These are phyloP conservation scores for Porites lobata DNA, from an alignment of 92 coral and sea anemone genomes.

Conservation along the genomic window DNA sequence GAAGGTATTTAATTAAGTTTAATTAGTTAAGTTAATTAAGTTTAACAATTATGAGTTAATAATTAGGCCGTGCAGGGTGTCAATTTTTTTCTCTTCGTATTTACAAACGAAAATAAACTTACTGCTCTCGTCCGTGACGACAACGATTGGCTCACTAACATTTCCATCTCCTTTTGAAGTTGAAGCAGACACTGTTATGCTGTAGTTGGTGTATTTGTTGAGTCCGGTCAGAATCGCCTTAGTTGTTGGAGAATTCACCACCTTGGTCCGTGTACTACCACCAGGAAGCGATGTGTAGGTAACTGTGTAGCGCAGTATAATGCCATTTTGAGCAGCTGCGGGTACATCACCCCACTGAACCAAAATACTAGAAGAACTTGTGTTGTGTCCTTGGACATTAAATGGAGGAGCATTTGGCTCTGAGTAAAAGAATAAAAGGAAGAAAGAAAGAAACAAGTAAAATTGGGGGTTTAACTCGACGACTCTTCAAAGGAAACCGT, in stretches of 20 bases:
- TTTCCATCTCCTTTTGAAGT: slow-evolving; percentile 67
- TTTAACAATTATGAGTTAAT: too few species aligned
- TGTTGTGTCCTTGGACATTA: background rate
- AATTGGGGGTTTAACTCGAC: background rate
- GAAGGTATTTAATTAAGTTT: too few species aligned
- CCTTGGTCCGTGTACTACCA: background rate
- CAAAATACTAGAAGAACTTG: slow-evolving; percentile 52
- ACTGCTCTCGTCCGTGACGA: slow-evolving; percentile 74
- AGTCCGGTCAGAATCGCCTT: slow-evolving; percentile 52
- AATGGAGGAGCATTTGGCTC: slow-evolving; percentile 58
- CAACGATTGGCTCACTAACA: slow-evolving; percentile 41
- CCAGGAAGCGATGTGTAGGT: background rate
- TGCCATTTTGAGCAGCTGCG: slow-evolving; percentile 41
- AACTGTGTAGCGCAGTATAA: slow-evolving; percentile 52
- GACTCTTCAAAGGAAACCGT: too few species aligned
- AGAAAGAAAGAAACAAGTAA: background rate
- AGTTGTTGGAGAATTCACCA: slow-evolving; percentile 12
- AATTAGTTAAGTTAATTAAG: too few species aligned
- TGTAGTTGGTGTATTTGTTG: slow-evolving; percentile 65
- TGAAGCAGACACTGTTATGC: slow-evolving; percentile 61
- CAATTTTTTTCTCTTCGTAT: too few species aligned
- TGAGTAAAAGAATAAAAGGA: background rate
- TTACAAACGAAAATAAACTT: background rate
- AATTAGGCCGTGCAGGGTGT: too few species aligned
- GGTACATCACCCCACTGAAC: slow-evolving; percentile 61